Evolutionary conservation across 2,888 invertebrate genomes (phyloP), one percentile per base, ranked within the genome.

Genomic region (Yponomeuta sedellus): DNA sequence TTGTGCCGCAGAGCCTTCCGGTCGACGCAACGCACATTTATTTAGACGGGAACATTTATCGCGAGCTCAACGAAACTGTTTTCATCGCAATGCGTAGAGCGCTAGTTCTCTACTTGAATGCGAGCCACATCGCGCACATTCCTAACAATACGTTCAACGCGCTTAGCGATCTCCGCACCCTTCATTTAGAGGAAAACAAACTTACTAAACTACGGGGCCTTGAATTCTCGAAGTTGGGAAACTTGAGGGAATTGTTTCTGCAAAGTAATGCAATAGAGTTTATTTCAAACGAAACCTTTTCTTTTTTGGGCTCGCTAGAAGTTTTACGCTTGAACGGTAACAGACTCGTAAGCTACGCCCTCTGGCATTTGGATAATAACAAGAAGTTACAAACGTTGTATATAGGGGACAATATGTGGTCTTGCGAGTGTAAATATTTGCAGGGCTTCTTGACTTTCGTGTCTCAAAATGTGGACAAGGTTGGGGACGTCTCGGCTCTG

Each of bases 21-120:
- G 95, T 96, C 93, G 97, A 97, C 80, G 97, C 97, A 8, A 98
- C 98, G 64, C 97, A 98, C 82, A 94, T 98, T 68, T 97, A 97
- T 84, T 89, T 98, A 75, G 98, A 98, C 82, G 98, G 98, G 66
- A 97, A 98, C 88, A 93, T 96, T 78, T 93, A 98, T 75, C 94
- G 94, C 64, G 95, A 96, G 76, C 88, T 98, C 68, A 94, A 89
- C 74, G 85, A 86, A 72, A 85, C 88, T 77, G 80, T 85, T 79
- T 88, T 90, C 73, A 77, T 83, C 78, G 77, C 78, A 70, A 86
- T 86, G 80, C 82, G 77, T 73, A 86, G 79, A 75, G 85, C 86
- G 91, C 92, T 95, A 68, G 94, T 96, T 65, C 89, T 98, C 68
- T 98, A 94, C 85, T 94, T 97, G 69, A 98, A 98, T 83, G 94